Percentiles rank a stretch among this genome's conserved stretches.
These are phyloP conservation scores for Drosophila sp. DNA, from an alignment of 1,140 invertebrate species.

Conservation along the genomic window DNA sequence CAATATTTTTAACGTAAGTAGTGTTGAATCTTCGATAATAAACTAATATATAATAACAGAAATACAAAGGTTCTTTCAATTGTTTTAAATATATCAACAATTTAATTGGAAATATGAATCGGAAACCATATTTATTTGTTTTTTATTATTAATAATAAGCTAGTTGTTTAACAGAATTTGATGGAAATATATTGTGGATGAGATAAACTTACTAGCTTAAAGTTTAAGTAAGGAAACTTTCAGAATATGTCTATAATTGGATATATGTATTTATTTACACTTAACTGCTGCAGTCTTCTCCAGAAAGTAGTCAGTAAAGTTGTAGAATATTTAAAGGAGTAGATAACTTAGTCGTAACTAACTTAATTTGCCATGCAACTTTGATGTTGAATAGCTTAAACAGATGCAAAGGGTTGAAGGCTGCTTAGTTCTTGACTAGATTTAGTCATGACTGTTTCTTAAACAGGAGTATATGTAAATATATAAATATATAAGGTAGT, in stretches of 20 bases:
- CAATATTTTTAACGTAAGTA: constrained; percentile 81
- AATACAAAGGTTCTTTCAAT: neutral
- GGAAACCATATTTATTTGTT: too few species aligned
- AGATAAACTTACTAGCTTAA: too few species aligned
- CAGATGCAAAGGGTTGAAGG: constrained; percentile 4
- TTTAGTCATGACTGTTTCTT: neutral
- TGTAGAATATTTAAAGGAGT: neutral
- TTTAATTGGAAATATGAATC: too few species aligned
- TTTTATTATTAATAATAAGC: too few species aligned
- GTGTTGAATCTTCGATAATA: constrained; percentile 81
- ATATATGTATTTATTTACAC: too few species aligned
- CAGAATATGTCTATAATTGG: too few species aligned
- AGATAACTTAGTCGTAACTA: neutral
- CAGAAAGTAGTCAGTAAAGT: too few species aligned
- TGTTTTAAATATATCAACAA: too few species aligned
- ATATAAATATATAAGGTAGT: constrained; percentile 26
- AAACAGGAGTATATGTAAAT: constrained; percentile 2
- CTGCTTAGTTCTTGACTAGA: constrained; percentile 11
- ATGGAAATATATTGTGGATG: too few species aligned
- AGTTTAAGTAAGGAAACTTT: too few species aligned
- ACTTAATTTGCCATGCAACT: constrained; percentile 10
- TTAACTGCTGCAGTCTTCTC: too few species aligned
- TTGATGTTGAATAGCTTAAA: neutral
- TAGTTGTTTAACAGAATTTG: too few species aligned
- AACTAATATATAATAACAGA: constrained; percentile 51